These are phyloP conservation scores for Temnothorax longispinosus DNA, from an alignment of 1,140 invertebrate species.

Conservation along the genomic window DNA sequence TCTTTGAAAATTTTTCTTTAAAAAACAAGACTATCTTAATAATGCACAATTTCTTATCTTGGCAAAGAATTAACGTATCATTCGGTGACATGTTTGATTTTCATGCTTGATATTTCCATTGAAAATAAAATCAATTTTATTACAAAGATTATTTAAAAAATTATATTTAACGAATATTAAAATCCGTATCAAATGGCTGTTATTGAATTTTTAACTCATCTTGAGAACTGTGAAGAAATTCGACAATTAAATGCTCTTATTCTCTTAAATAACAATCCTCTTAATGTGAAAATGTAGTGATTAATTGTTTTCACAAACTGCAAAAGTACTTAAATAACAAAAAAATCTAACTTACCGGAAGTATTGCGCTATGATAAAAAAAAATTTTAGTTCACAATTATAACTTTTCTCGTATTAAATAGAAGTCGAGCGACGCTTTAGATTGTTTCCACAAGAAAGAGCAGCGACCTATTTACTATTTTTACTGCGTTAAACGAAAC, in stretches of 20 bases:
- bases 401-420: conserved; percentile 40
- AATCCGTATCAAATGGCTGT: not conserved
- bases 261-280: not conserved
- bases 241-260: conserved; percentile 2
- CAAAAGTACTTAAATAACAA: not conserved
- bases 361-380: conserved; percentile 13
- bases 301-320: conserved; percentile 2
- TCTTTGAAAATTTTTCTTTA: not conserved
- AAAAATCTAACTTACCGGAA: conserved; percentile 12
- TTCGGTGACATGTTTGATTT: not conserved
- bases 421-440: conserved; percentile 5
- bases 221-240: not conserved
- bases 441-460: conserved; percentile 30
- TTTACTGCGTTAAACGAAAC: conserved; percentile 34
- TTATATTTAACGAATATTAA: conserved; percentile 27
- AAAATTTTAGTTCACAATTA: conserved; percentile 44
- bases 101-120: not conserved
- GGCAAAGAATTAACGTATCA: not conserved
- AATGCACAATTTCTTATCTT: not conserved
- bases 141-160: not conserved
- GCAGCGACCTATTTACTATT: not conserved
- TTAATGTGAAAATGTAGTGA: conserved; percentile 10
- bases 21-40: not conserved
- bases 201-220: conserved; percentile 21
- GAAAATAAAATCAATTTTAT: not conserved